Evolutionary conservation across 2,888 invertebrate genomes (phyloP).

Genomic region (Hirtodrosophila histrioides): DNA sequence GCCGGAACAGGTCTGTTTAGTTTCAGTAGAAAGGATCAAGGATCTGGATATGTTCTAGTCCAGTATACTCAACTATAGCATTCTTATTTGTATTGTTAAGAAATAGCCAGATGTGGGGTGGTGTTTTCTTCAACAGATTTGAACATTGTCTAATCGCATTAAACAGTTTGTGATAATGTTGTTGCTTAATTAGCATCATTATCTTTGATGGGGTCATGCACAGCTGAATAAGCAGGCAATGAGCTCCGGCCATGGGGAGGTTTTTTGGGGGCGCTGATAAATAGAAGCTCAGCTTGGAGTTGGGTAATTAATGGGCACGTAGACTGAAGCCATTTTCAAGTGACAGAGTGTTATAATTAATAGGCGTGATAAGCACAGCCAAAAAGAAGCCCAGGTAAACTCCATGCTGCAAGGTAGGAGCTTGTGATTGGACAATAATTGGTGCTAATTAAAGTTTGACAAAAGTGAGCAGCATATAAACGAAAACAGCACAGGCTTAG

Average conservation of each 20-base stretch:
- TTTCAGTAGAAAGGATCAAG: too few relatives aligned
- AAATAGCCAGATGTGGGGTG: slow-evolving; percentile 15
- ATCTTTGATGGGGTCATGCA: slow-evolving; percentile 70
- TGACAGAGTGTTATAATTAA: slow-evolving; percentile 45
- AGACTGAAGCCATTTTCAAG: slow-evolving; percentile 46
- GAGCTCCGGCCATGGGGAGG: background rate
- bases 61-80: too few relatives aligned
- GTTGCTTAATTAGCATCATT: slow-evolving; percentile 75
- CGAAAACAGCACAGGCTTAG: slow-evolving; percentile 1
- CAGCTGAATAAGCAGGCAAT: slow-evolving; percentile 40
- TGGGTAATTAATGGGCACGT: slow-evolving; percentile 69
- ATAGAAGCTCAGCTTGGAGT: slow-evolving; percentile 43
- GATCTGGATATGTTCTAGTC: too few relatives aligned
- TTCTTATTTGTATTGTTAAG: background rate
- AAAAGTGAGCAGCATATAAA: background rate
- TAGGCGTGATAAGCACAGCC: slow-evolving; percentile 26
- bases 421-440: slow-evolving; percentile 31
- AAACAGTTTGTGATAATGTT: slow-evolving; percentile 64
- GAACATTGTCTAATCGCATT: slow-evolving; percentile 65
- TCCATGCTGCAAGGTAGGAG: background rate
- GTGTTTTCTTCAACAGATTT: slow-evolving; percentile 37
- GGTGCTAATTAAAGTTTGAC: slow-evolving; percentile 15
- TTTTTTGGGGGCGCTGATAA: slow-evolving; percentile 47
- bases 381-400: slow-evolving; percentile 14
- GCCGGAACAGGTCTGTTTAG: too few relatives aligned